Evolutionary conservation across 2,113 vertebrate species (phyloP).

Genomic region (Chitala chitala): DNA sequence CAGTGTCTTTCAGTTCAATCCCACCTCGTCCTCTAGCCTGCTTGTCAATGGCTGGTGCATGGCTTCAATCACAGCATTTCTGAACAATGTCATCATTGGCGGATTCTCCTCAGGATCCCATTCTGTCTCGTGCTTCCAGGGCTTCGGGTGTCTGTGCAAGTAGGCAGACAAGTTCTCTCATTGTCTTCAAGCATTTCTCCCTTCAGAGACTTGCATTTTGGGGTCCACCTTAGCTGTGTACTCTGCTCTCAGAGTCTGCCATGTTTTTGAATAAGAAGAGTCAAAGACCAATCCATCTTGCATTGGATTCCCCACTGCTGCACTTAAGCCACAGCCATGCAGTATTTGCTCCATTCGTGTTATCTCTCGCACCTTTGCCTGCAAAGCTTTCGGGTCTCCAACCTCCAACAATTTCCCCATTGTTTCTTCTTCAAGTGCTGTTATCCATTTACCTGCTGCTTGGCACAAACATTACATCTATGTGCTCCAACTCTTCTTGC

Average conservation of each 20-base stretch:
- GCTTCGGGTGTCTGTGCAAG: not conserved
- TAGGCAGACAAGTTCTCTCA: not conserved
- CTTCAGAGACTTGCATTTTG: not conserved
- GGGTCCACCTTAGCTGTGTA: not conserved
- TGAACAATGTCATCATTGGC: not conserved
- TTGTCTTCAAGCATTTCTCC: not conserved
- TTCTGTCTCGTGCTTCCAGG: not conserved
- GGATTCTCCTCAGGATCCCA: not conserved
- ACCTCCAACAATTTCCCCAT: too few species aligned
- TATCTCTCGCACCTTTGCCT: not conserved
- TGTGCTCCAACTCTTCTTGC: too few species aligned
- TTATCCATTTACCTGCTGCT: too few species aligned
- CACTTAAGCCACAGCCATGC: not conserved
- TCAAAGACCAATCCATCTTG: not conserved
- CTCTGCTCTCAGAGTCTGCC: not conserved
- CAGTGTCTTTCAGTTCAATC: constrained; percentile 10
- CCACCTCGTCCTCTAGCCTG: not conserved
- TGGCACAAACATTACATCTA: too few species aligned
- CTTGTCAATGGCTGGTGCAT: not conserved
- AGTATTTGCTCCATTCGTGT: not conserved
- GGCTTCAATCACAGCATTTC: not conserved
- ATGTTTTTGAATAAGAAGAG: not conserved
- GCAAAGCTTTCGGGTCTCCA: not conserved
- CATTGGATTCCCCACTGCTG: too few species aligned
- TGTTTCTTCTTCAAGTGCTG: too few species aligned